phyloP scores from a whole-genome alignment of 2,113 vertebrate species.

The Trochalopteron elliotii region DNA sequence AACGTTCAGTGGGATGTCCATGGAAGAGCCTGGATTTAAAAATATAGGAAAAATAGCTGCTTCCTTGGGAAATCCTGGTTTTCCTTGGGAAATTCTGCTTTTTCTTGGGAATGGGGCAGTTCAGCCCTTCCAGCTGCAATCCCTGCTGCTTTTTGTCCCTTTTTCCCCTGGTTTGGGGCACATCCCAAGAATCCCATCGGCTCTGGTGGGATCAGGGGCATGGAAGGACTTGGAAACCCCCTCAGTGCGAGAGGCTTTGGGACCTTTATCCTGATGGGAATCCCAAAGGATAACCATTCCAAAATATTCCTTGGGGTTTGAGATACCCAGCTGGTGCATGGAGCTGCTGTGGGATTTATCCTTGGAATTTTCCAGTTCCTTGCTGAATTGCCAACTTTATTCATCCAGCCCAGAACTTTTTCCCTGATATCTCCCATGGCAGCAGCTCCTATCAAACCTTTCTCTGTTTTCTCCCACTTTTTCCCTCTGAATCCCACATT shows the following conservation, averaged over 20 bases:
- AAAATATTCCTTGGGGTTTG: not conserved
- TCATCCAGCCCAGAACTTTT: conserved; percentile 74
- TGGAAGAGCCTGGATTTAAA: not conserved
- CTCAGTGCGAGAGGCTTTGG: not conserved
- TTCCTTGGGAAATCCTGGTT: not conserved
- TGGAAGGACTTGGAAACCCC: not conserved
- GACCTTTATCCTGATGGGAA: not conserved
- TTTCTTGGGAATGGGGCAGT: not conserved
- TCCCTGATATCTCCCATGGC: conserved; percentile 63
- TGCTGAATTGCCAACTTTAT: conserved; percentile 80
- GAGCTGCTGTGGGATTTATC: conserved; percentile 56
- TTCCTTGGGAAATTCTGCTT: not conserved
- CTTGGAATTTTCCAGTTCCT: conserved; percentile 69
- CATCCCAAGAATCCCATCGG: fast-evolving
- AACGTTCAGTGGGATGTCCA: fast-evolving
- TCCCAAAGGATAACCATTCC: fast-evolving
- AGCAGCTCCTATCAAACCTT: conserved; percentile 67
- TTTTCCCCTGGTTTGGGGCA: no score
- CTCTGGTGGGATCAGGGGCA: fast-evolving
- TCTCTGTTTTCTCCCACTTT: not conserved
- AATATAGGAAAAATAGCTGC: fast-evolving
- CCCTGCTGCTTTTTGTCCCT: not conserved
- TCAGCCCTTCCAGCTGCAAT: not conserved
- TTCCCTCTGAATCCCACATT: conserved; percentile 55
- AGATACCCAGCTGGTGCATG: not conserved